Conservation (phyloP, 2,888 invertebrate species). For the Drosophila imparisetae region DNA sequence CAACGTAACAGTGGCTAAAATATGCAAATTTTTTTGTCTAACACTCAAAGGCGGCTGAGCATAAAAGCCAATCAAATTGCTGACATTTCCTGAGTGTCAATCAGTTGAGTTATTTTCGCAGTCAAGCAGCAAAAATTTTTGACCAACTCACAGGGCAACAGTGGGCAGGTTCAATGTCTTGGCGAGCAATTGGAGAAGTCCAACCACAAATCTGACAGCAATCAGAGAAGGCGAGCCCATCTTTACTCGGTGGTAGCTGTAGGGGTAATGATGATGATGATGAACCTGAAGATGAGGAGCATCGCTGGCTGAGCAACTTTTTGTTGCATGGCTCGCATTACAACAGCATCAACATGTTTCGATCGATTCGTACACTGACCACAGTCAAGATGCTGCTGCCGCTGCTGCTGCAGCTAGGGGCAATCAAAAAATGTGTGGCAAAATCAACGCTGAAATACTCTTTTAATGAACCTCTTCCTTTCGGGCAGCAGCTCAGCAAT, state of each 20-base stretch:
- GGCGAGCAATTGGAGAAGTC: constrained; percentile 28
- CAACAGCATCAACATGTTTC: constrained; percentile 63
- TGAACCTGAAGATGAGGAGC: constrained; percentile 40
- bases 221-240: constrained; percentile 45
- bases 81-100: constrained; percentile 82
- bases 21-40: constrained; percentile 73
- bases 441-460: constrained; percentile 80
- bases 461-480: constrained; percentile 81
- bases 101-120: constrained; percentile 62
- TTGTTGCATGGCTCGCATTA: constrained; percentile 55
- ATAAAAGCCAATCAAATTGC: constrained; percentile 78
- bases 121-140: constrained; percentile 39
- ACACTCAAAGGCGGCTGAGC: constrained; percentile 70
- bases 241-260: constrained; percentile 35
- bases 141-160: constrained; percentile 24
- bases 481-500: constrained; percentile 58
- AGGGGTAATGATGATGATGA: constrained; percentile 66
- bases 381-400: constrained; percentile 40
- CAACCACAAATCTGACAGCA: constrained; percentile 66
- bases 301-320: constrained; percentile 44
- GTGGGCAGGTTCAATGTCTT: constrained; percentile 53
- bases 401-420: constrained; percentile 51
- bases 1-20: constrained; percentile 53
- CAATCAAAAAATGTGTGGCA: constrained; percentile 81
- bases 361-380: constrained; percentile 63